Percentiles rank a stretch among this genome's conserved stretches.
These are phyloP conservation scores for Leptonema lineaticorne DNA, from an alignment of 1,140 invertebrate genomes.

Conservation along the genomic window DNA sequence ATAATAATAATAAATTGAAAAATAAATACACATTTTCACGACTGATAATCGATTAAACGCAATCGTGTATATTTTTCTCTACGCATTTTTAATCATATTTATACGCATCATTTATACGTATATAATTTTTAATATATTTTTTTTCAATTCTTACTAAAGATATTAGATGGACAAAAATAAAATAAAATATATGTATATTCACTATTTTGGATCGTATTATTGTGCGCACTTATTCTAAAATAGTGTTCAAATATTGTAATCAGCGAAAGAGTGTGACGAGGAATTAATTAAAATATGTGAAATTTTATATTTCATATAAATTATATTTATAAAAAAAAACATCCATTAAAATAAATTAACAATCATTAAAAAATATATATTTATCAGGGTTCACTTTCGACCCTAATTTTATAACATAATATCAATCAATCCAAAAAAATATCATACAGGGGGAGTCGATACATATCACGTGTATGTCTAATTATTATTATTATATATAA, in stretches of 20 bases:
- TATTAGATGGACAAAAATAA: too few species aligned
- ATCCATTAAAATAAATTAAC: neutral
- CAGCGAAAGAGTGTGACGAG: too few species aligned
- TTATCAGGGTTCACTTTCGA: slow-evolving; percentile 25
- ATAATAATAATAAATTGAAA: too few species aligned
- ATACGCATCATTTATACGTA: too few species aligned
- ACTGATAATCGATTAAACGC: slow-evolving; percentile 2
- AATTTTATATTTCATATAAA: too few species aligned
- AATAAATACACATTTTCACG: neutral
- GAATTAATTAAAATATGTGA: too few species aligned
- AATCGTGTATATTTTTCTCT: slow-evolving; percentile 16
- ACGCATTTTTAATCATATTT: neutral
- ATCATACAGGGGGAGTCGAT: slow-evolving; percentile 41
- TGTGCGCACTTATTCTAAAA: slow-evolving; percentile 31
- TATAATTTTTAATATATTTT: too few species aligned
- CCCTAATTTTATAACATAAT: slow-evolving; percentile 19
- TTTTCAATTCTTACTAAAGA: too few species aligned
- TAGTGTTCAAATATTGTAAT: slow-evolving; percentile 25
- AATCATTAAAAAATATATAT: slow-evolving; percentile 22
- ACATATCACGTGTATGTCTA: slow-evolving; percentile 41
- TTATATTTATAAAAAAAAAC: neutral
- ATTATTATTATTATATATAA: slow-evolving; percentile 27
- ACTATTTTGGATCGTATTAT: slow-evolving; percentile 20
- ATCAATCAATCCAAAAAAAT: slow-evolving; percentile 9
- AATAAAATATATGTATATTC: neutral